Evolutionary conservation across 1,140 invertebrate genomes (phyloP).

Genomic region (Prorops nasuta): DNA sequence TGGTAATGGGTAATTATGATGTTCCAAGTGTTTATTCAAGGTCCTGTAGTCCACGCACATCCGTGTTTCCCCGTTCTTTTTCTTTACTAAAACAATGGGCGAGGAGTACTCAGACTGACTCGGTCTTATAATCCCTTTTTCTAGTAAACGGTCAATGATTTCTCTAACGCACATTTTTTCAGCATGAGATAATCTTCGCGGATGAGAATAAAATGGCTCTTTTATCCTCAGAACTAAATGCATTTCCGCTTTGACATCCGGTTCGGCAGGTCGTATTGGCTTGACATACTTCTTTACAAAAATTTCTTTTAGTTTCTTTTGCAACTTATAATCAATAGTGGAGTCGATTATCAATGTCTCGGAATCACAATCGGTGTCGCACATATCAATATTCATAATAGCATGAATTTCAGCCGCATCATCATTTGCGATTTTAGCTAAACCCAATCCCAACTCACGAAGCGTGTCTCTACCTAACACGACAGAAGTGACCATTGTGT

Average conservation of each 20-base stretch:
- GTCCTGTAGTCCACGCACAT: constrained; percentile 1
- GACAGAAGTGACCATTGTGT: not conserved
- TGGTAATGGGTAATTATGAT: not conserved
- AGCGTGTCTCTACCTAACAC: constrained; percentile 8
- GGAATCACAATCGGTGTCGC: not conserved
- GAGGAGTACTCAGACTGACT: too few species aligned
- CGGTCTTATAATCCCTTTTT: too few species aligned
- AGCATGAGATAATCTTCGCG: not conserved
- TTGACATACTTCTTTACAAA: not conserved
- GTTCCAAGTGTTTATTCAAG: not conserved
- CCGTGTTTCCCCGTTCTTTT: not conserved
- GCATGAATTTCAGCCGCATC: not conserved
- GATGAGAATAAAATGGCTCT: not conserved
- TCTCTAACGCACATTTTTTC: not conserved
- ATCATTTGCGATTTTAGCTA: not conserved
- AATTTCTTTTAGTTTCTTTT: not conserved
- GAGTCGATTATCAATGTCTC: constrained; percentile 1
- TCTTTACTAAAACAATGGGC: not conserved
- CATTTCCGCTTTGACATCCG: not conserved
- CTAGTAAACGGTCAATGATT: not conserved
- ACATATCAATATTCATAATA: constrained; percentile 11
- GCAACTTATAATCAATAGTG: not conserved
- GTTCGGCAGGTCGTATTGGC: not conserved
- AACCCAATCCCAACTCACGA: too few species aligned
- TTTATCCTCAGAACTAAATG: too few species aligned